phyloP scores from a whole-genome alignment of 2,797 vertebrate species.

The Phataginus tetradactyla region DNA sequence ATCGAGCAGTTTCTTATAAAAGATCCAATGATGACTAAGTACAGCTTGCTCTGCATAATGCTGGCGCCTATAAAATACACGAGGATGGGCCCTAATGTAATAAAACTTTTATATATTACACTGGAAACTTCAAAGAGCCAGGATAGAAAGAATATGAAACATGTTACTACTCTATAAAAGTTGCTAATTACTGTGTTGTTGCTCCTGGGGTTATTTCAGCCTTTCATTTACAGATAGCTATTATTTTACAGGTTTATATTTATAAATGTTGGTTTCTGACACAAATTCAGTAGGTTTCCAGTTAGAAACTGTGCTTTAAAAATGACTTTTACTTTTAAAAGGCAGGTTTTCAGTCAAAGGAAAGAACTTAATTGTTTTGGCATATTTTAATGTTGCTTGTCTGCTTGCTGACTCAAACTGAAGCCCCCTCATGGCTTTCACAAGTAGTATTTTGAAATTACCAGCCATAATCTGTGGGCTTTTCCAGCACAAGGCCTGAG shows the following conservation, averaged over 20 bases:
- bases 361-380: slow-evolving; percentile 57
- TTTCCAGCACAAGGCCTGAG: background rate
- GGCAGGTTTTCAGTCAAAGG: background rate
- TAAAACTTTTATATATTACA: slow-evolving; percentile 83
- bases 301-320: slow-evolving; percentile 57
- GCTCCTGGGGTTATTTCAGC: slow-evolving; percentile 78
- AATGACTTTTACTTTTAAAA: slow-evolving; percentile 66
- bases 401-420: slow-evolving; percentile 42
- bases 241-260: slow-evolving; percentile 72
- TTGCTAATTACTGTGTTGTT: slow-evolving; percentile 85
- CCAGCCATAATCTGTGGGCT: background rate
- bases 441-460: slow-evolving; percentile 7
- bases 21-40: slow-evolving; percentile 53
- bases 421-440: slow-evolving; percentile 70
- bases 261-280: slow-evolving; percentile 72
- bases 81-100: slow-evolving; percentile 75
- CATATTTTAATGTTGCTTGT: slow-evolving; percentile 15
- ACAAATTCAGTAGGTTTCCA: slow-evolving; percentile 59
- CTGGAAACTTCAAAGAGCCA: slow-evolving; percentile 83
- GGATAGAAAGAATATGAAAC: slow-evolving; percentile 80
- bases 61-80: slow-evolving; percentile 60
- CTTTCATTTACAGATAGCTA: slow-evolving; percentile 83
- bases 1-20: slow-evolving; percentile 51
- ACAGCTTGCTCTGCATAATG: slow-evolving; percentile 52
- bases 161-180: slow-evolving; percentile 84